Conservation (phyloP, 2,888 invertebrate genomes). For the Aphidoletes aphidimyza region DNA sequence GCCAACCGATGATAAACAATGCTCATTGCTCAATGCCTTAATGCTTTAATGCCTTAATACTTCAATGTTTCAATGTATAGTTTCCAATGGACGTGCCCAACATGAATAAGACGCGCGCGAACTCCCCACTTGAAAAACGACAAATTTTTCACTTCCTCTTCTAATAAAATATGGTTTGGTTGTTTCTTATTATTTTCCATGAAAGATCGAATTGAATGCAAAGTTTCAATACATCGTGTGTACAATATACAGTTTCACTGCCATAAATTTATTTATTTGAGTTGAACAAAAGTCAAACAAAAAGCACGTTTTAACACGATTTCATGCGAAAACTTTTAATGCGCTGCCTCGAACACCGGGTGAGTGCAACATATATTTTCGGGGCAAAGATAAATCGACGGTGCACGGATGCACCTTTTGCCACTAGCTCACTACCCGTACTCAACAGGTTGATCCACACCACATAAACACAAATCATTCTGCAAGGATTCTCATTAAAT, state of each 20-base stretch:
- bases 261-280: constrained; percentile 18
- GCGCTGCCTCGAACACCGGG: neutral
- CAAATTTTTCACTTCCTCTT: constrained; percentile 38
- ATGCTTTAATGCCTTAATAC: no score
- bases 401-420: neutral
- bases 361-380: neutral
- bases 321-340: neutral
- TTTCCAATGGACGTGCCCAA: neutral
- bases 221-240: neutral
- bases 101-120: neutral
- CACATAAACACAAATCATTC: constrained; percentile 8
- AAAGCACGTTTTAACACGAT: neutral
- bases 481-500: no score
- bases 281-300: constrained; percentile 24
- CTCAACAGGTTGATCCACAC: constrained; percentile 29
- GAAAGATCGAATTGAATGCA: neutral
- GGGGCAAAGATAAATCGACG: neutral
- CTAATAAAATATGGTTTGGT: neutral
- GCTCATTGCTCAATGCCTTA: neutral
- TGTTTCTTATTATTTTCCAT: neutral
- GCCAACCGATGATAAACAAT: constrained; percentile 36
- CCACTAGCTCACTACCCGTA: neutral
- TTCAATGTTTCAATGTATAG: neutral
- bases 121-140: neutral
- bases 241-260: neutral